Evolutionary conservation across 2,113 vertebrate species (phyloP), one percentile per base, ranked within the genome.

Genomic region (Pluvianellus socialis): DNA sequence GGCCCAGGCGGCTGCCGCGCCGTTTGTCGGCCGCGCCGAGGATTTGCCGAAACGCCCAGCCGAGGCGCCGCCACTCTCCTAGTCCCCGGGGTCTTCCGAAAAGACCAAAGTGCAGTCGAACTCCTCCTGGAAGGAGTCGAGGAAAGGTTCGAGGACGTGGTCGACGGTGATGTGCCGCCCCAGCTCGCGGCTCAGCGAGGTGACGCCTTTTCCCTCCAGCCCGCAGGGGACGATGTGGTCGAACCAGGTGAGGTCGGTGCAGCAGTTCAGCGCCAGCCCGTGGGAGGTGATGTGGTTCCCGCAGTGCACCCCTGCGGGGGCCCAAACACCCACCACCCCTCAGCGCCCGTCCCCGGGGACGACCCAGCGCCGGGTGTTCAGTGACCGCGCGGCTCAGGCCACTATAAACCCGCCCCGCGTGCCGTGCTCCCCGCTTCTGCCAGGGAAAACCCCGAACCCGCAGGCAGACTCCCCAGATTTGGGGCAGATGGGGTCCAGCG

Each of bases 211-310:
- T 1, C 95, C 96, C 65, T 96, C 94, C 93, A 97, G 91, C 15
- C 96, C 96, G 0, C 96, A 97, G 76, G 96, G 96, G 2, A 97
- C 26, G 10, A 97, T 97, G 93, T 97, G 96, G 7, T 97, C 75
- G 23, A 97, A 97, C 96, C 96, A 97, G 76, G 55, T 49, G 72
- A 97, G 96, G 86, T 97, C 96, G 0, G 95, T 94, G 94, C 95
- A 96, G 91, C 96, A 97, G 93, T 97, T 97, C 14, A 97, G 86
- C 1, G 96, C 96, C 94, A 97, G 94, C 38, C 96, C 96, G 3
- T 97, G 96, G 4, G 96, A 97, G 6, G 95, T 97, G 93, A 96
- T 95, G 93, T 92, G 9, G 55, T 52, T 76, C 15, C 94, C 86
- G 5, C 96, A 97, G 86, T 97, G 96, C 28, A 96, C 94, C 59